phyloP scores from a whole-genome alignment of 2,797 vertebrate genomes.

The Smutsia temminckii region DNA sequence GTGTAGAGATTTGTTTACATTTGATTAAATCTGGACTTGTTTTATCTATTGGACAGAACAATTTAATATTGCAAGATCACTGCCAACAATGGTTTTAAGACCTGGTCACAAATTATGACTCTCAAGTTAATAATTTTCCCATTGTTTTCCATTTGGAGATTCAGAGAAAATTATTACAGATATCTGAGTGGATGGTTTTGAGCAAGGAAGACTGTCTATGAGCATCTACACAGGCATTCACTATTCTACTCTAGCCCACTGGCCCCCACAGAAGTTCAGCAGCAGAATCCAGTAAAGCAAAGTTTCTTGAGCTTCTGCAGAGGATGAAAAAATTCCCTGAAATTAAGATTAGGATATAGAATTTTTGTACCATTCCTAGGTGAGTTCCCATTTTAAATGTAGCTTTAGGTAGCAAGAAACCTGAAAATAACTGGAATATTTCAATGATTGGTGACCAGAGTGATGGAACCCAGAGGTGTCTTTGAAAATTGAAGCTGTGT shows the following conservation, averaged over 20 bases:
- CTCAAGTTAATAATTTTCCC: not conserved
- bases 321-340: not conserved
- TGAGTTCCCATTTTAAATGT: not conserved
- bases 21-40: constrained; percentile 2
- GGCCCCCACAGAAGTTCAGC: not conserved
- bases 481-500: not conserved
- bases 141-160: not conserved
- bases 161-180: constrained; percentile 17
- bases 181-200: not conserved
- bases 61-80: constrained; percentile 7
- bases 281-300: not conserved
- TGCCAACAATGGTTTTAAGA: not conserved
- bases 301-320: not conserved
- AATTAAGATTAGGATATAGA: not conserved
- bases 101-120: not conserved
- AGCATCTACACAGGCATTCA: not conserved
- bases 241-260: not conserved
- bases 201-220: not conserved
- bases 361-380: not conserved
- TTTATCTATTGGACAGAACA: constrained; percentile 32
- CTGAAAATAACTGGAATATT: not conserved
- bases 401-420: not conserved
- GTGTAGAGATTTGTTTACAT: not conserved
- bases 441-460: not conserved
- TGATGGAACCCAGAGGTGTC: not conserved